Evolutionary conservation across 2,113 vertebrate species (phyloP), one percentile per base, ranked within the genome.

Genomic region (Marcusenius ussheri): DNA sequence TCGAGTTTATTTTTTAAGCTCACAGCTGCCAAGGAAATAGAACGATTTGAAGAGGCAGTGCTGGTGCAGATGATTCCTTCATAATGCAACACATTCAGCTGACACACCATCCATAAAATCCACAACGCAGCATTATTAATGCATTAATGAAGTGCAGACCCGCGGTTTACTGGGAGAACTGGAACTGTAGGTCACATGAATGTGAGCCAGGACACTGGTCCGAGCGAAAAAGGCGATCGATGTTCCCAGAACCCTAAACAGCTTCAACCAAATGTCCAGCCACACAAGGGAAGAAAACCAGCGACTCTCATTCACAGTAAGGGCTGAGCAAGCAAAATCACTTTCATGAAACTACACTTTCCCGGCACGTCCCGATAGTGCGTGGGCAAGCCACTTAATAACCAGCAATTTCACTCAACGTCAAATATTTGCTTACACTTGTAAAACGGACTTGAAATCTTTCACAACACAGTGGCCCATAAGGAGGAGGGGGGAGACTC

Each of bases 351-450:
- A 80, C 35, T 80, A 42, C 74, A 80, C 35, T 42, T 80, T 80
- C 74, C 74, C 74, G 5, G 35, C 74, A 80, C 74, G 62, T 70
- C 62, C 62, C 10, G 62, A 31, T 70, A 31, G 62, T 70, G 62
- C 62, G 74, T 80, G 74, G 74, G 74, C 74, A 80, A 80, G 74
- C 74, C 74, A 21, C 74, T 80, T 80, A 39, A 80, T 80, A 80
- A 80, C 74, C 35, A 80, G 74, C 74, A 80, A 80, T 80, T 80
- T 80, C 35, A 80, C 35, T 80, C 74, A 35, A 80, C 17, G 74
- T 80, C 74, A 80, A 80, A 80, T 80, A 80, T 80, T 80, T 80
- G 74, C 74, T 80, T 80, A 80, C 74, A 80, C 74, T 39, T 42
- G 74, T 80, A 42, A 80, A 80, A 80, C 15, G 11, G 35, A 80